phyloP scores from a whole-genome alignment of 2,113 vertebrate species.

The Pandion haliaetus region DNA sequence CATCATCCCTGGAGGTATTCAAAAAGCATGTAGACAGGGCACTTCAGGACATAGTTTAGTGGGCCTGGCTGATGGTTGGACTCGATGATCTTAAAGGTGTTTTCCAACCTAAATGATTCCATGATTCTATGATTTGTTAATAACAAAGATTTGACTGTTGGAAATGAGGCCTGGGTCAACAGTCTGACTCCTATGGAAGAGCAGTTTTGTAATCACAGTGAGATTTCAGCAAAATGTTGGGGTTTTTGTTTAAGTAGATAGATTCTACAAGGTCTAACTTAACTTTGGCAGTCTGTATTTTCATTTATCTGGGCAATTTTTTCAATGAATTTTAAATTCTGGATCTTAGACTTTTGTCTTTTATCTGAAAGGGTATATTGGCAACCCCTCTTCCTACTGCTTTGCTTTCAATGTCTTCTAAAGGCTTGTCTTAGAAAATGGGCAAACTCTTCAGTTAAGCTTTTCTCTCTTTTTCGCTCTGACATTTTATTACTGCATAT shows the following conservation, averaged over 20 bases:
- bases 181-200: background rate
- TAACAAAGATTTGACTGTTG: background rate
- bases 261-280: background rate
- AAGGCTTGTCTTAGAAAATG: background rate
- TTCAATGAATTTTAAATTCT: background rate
- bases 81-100: no score
- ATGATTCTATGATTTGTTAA: no score
- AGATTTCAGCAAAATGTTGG: background rate
- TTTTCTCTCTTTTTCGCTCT: background rate
- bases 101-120: no score
- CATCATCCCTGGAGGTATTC: no score
- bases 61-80: no score
- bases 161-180: background rate
- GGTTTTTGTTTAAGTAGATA: background rate
- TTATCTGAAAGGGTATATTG: background rate
- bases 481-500: background rate
- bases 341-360: background rate
- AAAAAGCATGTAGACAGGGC: no score
- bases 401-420: background rate
- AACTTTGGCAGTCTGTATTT: background rate
- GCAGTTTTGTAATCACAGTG: background rate
- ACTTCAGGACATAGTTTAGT: no score
- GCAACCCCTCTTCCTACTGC: background rate
- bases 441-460: background rate
- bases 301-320: background rate